Base-by-base conservation (phyloP, 92 coral and sea anemone genomes). In the Actinostola sp. region DNA sequence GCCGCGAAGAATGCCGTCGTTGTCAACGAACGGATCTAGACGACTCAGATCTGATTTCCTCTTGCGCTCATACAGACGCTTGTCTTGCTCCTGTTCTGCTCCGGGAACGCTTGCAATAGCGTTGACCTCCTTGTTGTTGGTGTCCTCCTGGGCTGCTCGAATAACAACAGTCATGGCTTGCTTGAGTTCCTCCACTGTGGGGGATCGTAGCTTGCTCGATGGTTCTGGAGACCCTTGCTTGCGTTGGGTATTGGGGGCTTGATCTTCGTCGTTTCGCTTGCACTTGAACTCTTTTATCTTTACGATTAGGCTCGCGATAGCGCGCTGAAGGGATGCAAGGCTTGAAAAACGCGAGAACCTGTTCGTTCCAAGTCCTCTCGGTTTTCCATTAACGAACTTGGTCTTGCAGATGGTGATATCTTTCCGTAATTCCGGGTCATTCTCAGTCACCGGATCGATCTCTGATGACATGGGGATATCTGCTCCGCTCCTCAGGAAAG, bases 121-220 rank as follows among this genome's bases (percentile, higher is more conserved):
- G 6, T 36, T 36, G 11, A 36, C 6, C 8, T 75, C 74, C 26
- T 45, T 30, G 39, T n/a, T 29, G 41, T 43, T 21, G 46, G 49
- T 53, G 1, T 83, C 79, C 29, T 38, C 29, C 73, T 76, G 88
- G 2, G 65, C 52, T 2, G 72, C 48, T 1, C 8, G 19, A 29
- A 76, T 48, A 45, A 83, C 61, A 5, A 70, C 57, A 17, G 55
- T 70, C 73, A 61, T 77, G 12, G 88, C 88, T 46, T 82, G 59
- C 36, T 74, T 27, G n/a, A 82, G 70, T 46, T 57, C 79, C 57
- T 79, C 73, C 10, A 70, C 54, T 26, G 24, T 62, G 5, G 75
- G 78, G 8, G 27, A 54, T 36, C 49, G n/a, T 30, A 15, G 14
- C 3, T 36, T 23, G 32, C 55, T 1, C 4, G 25, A n/a, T n/a